Percentiles rank a stretch among this genome's conserved stretches.
Conservation (phyloP, 2,113 vertebrate species). For the Notechis scutatus region DNA sequence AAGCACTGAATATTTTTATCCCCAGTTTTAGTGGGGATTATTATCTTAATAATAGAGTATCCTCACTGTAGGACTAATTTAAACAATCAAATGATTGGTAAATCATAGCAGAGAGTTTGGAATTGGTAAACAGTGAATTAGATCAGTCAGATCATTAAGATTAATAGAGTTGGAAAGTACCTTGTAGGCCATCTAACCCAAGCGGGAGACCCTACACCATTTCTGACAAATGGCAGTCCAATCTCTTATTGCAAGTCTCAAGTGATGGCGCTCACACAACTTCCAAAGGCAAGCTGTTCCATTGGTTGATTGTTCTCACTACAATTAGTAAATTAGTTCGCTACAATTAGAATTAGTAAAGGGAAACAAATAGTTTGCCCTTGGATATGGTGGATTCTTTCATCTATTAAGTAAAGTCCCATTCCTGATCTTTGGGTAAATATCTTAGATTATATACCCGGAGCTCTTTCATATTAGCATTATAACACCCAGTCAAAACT, state of each 20-base stretch:
- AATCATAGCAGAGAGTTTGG: not conserved
- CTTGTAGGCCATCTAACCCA: no score
- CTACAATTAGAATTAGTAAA: no score
- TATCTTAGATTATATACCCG: not conserved
- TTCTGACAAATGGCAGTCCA: no score
- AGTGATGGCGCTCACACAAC: no score
- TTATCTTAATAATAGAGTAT: not conserved
- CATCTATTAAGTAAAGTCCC: not conserved
- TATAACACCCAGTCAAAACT: not conserved
- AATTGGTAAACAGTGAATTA: not conserved
- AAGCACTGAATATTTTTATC: not conserved
- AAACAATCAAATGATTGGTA: not conserved
- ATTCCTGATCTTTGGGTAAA: not conserved
- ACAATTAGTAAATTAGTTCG: no score
- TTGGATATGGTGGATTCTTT: not conserved
- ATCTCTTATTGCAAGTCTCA: no score
- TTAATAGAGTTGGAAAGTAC: no score
- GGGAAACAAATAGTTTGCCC: not conserved
- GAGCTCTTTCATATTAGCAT: not conserved
- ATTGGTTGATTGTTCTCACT: no score
- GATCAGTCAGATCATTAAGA: no score
- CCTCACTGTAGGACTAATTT: not conserved
- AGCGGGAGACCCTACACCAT: no score
- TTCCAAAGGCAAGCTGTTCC: no score
- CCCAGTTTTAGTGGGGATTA: not conserved